These are phyloP conservation scores for Onychorhynchus coronatus DNA, from an alignment of 2,113 vertebrate genomes.

Conservation along the genomic window DNA sequence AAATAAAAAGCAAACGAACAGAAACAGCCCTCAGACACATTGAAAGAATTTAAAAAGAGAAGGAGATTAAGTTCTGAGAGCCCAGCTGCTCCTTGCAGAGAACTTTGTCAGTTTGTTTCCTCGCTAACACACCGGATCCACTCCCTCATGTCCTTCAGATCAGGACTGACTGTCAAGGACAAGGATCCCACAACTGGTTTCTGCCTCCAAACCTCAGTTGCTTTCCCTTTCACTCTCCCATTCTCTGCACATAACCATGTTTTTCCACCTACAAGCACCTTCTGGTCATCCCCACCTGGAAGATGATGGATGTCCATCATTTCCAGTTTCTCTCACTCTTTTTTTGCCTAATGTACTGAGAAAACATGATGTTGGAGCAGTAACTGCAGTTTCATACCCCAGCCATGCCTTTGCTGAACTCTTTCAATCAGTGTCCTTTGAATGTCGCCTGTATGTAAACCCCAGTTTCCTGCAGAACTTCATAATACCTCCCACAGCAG, in stretches of 20 bases:
- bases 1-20: not conserved
- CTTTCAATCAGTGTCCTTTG: not conserved
- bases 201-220: not conserved
- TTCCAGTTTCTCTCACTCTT: not conserved
- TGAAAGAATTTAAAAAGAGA: not conserved
- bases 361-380: not conserved
- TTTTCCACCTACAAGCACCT: not conserved
- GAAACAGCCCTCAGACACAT: not conserved
- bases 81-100: not conserved
- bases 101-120: not conserved
- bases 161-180: not conserved
- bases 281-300: not conserved
- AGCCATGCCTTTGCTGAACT: not conserved
- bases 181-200: not conserved
- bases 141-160: not conserved
- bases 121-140: not conserved
- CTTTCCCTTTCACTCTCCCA: not conserved
- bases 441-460: not conserved
- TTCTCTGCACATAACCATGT: not conserved
- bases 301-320: not conserved
- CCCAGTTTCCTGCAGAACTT: not conserved
- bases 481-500: not conserved
- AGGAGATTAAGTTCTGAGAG: not conserved
- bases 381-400: not conserved
- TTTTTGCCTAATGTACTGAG: not conserved